Evolutionary conservation across 2,113 vertebrate genomes (phyloP).

Genomic region (Crotalus tigris): DNA sequence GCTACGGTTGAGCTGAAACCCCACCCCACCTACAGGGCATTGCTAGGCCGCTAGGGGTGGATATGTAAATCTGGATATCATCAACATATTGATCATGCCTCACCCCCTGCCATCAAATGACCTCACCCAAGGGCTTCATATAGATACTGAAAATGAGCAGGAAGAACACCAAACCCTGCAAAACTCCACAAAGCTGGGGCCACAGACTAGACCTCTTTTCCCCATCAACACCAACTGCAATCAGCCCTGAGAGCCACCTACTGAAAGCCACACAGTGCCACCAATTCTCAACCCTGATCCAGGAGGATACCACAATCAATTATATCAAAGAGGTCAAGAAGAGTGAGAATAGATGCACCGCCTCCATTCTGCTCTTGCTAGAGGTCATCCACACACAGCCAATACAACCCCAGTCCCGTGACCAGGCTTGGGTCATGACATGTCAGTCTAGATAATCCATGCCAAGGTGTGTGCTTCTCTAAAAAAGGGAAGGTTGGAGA

Average conservation of each 20-base stretch:
- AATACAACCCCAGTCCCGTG: neutral
- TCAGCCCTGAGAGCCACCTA: neutral
- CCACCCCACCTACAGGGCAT: neutral
- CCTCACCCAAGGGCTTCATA: neutral
- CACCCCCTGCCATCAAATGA: neutral
- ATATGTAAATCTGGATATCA: neutral
- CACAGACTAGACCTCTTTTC: neutral
- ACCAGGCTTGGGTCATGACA: neutral
- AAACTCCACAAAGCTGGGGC: neutral
- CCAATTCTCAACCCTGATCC: neutral
- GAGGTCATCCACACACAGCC: neutral
- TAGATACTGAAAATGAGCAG: neutral
- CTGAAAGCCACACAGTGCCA: neutral
- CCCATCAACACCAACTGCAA: neutral
- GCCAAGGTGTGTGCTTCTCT: neutral
- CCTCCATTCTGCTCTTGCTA: too few relatives aligned
- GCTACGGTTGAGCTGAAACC: neutral
- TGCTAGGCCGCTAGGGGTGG: neutral
- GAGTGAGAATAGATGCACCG: neutral
- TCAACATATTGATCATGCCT: neutral
- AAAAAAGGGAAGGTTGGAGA: neutral
- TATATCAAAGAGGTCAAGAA: neutral
- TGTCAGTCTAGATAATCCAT: neutral
- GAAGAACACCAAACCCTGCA: neutral
- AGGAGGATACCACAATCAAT: neutral